Conservation (phyloP, 1,140 invertebrate genomes). For the Globodera ellingtonae region DNA sequence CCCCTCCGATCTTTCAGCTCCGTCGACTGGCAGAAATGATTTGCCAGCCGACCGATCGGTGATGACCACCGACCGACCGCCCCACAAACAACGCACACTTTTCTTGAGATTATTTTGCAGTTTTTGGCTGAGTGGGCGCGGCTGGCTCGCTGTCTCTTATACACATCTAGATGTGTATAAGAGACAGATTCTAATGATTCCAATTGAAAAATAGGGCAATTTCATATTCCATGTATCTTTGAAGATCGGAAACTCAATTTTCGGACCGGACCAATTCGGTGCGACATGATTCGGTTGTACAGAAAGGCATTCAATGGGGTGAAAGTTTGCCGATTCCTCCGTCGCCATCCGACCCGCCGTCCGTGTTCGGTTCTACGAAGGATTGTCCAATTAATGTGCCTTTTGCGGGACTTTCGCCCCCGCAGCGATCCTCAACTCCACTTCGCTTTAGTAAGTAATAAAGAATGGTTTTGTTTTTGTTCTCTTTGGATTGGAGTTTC, state of each 20-base stretch:
- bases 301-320: slow-evolving; percentile 21
- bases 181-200: too few species aligned
- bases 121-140: not conserved
- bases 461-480: too few species aligned
- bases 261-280: not conserved
- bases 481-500: too few species aligned
- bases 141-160: too few species aligned
- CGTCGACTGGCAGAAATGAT: not conserved
- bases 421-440: not conserved
- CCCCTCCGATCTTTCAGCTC: too few species aligned
- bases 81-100: not conserved
- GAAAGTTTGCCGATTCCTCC: slow-evolving; percentile 8
- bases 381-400: not conserved
- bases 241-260: slow-evolving; percentile 27
- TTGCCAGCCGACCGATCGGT: not conserved
- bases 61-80: not conserved
- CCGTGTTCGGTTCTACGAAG: too few species aligned
- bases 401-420: slow-evolving; percentile 12
- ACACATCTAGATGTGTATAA: too few species aligned
- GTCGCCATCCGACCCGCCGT: not conserved
- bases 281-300: not conserved
- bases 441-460: not conserved
- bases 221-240: not conserved
- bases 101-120: too few species aligned
- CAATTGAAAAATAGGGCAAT: not conserved